These are phyloP conservation scores for Hylomyscus alleni DNA, from an alignment of 2,797 vertebrate species.

Conservation along the genomic window DNA sequence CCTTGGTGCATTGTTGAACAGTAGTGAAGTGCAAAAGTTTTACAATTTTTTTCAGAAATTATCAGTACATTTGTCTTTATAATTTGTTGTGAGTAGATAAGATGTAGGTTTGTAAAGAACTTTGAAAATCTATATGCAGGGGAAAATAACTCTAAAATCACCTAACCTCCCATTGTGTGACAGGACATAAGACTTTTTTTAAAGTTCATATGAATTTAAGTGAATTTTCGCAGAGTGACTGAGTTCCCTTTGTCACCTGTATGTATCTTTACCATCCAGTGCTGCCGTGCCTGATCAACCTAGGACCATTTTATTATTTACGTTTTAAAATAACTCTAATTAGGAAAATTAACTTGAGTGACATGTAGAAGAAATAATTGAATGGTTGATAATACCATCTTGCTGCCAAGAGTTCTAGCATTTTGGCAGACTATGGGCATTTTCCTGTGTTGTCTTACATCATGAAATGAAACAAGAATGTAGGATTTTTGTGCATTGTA, in stretches of 20 bases:
- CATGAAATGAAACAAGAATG: constrained; percentile 5
- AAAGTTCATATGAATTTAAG: not conserved
- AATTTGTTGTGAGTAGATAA: not conserved
- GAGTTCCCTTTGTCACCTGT: not conserved
- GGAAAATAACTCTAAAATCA: not conserved
- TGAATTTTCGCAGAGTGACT: not conserved
- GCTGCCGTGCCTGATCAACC: not conserved
- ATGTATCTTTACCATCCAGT: not conserved
- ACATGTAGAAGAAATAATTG: constrained; percentile 44
- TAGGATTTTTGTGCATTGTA: not conserved
- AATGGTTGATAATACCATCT: not conserved
- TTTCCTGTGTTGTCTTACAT: not conserved
- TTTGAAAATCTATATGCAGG: not conserved
- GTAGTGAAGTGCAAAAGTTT: not conserved
- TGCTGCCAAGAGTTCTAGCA: not conserved
- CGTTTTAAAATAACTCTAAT: constrained; percentile 21
- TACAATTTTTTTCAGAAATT: constrained; percentile 3
- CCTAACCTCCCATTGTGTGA: not conserved
- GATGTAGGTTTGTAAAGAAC: constrained; percentile 6
- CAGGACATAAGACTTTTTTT: not conserved
- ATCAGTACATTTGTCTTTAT: constrained; percentile 26
- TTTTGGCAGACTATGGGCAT: not conserved
- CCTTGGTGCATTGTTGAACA: not conserved
- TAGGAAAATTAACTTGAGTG: constrained; percentile 44
- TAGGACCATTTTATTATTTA: not conserved